These are phyloP conservation scores for Bombus confusus DNA, from an alignment of 1,140 invertebrate genomes.

Conservation along the genomic window DNA sequence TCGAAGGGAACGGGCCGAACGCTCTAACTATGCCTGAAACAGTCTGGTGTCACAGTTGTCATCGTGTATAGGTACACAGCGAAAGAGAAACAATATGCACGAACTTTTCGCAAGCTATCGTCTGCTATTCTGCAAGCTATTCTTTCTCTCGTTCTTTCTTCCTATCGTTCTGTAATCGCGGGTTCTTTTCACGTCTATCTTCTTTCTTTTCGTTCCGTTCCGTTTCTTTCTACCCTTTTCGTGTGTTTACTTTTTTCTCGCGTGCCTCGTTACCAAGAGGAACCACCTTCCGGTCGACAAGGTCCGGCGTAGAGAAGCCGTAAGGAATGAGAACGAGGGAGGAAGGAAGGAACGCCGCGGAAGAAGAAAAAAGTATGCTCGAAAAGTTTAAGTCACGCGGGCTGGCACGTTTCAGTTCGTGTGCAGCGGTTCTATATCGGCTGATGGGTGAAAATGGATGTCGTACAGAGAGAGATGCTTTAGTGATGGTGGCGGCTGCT, in stretches of 20 bases:
- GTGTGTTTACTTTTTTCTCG: background rate
- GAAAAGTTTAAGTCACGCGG: constrained; percentile 41
- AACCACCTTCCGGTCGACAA: constrained; percentile 9
- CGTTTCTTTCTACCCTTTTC: background rate
- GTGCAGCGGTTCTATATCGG: constrained; percentile 40
- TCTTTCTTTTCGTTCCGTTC: background rate
- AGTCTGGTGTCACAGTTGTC: background rate
- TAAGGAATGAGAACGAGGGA: background rate
- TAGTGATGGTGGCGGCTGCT: constrained; percentile 62
- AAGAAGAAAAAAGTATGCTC: background rate
- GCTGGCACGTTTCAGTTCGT: constrained; percentile 23
- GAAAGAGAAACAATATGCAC: constrained; percentile 16
- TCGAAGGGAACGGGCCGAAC: constrained; percentile 13
- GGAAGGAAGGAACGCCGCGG: background rate
- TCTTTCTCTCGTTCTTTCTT: constrained; percentile 16
- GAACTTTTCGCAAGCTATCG: constrained; percentile 34
- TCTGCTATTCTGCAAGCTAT: constrained; percentile 11
- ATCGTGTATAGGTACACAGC: background rate
- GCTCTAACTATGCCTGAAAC: constrained; percentile 13
- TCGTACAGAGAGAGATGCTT: constrained; percentile 51
- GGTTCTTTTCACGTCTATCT: background rate
- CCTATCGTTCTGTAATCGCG: background rate
- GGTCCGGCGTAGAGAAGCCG: background rate
- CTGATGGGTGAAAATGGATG: constrained; percentile 63
- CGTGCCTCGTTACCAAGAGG: constrained; percentile 12